phyloP scores from a whole-genome alignment of 2,113 vertebrate genomes.

The Ceuthmochares aereus region DNA sequence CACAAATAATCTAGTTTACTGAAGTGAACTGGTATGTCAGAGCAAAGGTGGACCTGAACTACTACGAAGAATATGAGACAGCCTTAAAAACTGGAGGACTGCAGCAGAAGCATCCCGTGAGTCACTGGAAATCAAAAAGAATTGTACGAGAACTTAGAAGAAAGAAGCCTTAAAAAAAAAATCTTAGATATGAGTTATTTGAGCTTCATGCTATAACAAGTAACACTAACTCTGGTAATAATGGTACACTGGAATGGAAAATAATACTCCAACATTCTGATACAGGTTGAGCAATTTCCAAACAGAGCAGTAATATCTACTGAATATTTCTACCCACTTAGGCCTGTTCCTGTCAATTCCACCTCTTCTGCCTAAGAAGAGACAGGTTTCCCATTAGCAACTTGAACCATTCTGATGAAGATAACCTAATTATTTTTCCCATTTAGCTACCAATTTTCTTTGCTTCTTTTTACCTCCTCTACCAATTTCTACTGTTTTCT shows the following conservation, averaged over 20 bases:
- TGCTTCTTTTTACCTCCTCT: neutral
- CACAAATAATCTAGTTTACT: neutral
- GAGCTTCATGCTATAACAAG: neutral
- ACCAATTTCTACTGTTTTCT: neutral
- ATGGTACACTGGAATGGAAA: neutral
- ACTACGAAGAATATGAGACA: neutral
- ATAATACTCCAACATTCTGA: neutral
- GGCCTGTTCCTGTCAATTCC: neutral
- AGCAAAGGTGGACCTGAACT: neutral
- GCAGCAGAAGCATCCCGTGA: neutral
- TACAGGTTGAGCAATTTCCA: neutral
- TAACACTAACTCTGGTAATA: neutral
- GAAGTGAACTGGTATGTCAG: neutral
- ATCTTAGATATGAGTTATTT: rapidly evolving
- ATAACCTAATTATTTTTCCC: neutral
- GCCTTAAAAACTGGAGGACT: neutral
- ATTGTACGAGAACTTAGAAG: neutral
- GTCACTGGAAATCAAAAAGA: neutral
- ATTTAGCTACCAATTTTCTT: neutral
- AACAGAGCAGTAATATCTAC: neutral
- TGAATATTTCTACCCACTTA: neutral
- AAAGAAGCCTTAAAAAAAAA: neutral
- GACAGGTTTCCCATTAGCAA: neutral
- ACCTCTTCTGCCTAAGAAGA: neutral
- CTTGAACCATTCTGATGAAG: neutral